Base-by-base conservation (phyloP, 2,888 invertebrate genomes). In the Pycnomerus fuliginosus region DNA sequence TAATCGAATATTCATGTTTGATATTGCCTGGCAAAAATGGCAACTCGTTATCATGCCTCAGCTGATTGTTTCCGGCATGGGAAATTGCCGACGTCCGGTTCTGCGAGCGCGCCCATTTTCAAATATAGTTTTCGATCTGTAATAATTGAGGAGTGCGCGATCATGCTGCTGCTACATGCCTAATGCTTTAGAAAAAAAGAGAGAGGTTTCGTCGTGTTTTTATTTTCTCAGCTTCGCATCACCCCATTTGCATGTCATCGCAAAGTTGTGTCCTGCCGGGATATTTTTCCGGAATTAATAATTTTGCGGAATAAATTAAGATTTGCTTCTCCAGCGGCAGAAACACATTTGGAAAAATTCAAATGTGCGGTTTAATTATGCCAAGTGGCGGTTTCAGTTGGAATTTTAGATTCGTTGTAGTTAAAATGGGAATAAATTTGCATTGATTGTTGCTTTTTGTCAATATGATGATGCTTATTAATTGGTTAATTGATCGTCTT, bases 61-160 rank as follows among this genome's bases (percentile, higher is more conserved):
- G 55, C 56, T 60, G 62, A 64, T 64, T 64, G 56, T 60, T 62
- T 64, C 64, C 64, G 64, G 60, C 45, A 33, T 37, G 54, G 62
- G 58, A 64, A 60, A 62, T 64, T 64, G 59, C 53, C 49, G 53
- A n/a, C 51, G 50, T 62, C 61, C 64, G 55, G 53, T 52, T 42
- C 34, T 34, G 33, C 27, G 34, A 44, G 32, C 44, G 44, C 36
- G 36, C 37, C 36, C 43, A 42, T 35, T 42, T 42, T 42, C 42
- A 34, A 16, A 44, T n/a, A 25, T 44, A 37, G 44, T 44, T 44
- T 36, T 43, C 42, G 35, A 13, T 27, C 33, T 14, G 13, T 20
- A n/a, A n/a, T n/a, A n/a, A n/a, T n/a, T n/a, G n/a, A n/a, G n/a
- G n/a, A n/a, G n/a, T n/a, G n/a, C n/a, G n/a, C n/a, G n/a, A n/a